Base-by-base conservation (phyloP, 2,797 vertebrate genomes). In the Meriones psammophilus region DNA sequence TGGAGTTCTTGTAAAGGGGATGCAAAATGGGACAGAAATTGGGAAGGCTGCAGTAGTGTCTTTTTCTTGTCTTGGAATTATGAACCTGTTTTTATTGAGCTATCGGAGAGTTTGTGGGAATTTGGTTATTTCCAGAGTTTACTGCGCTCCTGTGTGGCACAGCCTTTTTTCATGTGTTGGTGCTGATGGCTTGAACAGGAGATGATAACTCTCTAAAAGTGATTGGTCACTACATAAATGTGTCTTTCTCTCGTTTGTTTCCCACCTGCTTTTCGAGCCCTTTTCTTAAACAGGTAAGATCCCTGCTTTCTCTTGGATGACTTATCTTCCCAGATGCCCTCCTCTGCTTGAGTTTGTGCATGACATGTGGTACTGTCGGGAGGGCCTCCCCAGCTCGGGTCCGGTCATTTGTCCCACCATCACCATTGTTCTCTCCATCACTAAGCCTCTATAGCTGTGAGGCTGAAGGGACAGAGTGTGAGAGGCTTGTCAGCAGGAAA, bases 271-370 rank as follows among this genome's bases (percentile, higher is more conserved):
- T 98, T 98, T 99, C 97, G 98, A 99, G 99, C 98, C 1, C 54
- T 97, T 98, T 98, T 98, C 92, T 96, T 85, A 97, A 91, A 97
- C 98, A 99, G 99, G 99, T 99, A 99, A 99, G 99, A 98, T 24
- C 17, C 66, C n/a, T 0, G 89, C 86, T 94, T 85, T 90, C 88
- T 86, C 74, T 12, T 60, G 76, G 85, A n/a, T 89, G 92, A 87
- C 0, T 30, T 62, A 14, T 5, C 85, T 66, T 89, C 0, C 0
- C 77, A 71, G 87, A 18, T 83, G 54, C 28, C 42, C 80, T 50
- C 85, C 0, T 74, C 85, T 46, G 93, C 74, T 89, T 87, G 92
- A 58, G 12, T 50, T 0, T 94, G 68, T 97, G 97, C 97, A 97
- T 97, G 97, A 39, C 46, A 77, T 54, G 77, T 87, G 86, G 20